Evolutionary conservation across 2,888 invertebrate genomes (phyloP), one percentile per base, ranked within the genome.

Genomic region (Platycheirus rosarum): DNA sequence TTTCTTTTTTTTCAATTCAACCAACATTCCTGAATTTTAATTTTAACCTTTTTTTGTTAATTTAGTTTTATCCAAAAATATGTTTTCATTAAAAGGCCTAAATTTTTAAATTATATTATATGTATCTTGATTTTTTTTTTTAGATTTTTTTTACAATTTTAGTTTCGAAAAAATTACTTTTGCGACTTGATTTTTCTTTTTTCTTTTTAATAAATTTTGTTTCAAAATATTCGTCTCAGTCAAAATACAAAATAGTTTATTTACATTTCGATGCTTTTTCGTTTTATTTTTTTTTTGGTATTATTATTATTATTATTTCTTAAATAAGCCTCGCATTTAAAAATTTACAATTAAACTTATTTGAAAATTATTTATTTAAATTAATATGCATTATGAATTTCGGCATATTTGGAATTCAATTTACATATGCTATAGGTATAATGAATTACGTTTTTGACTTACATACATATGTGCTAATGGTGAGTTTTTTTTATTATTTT

Each of bases 211-310:
- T 57, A 53, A 84, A 79, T 84, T 84, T 84, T 68, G 63, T 74
- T 69, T 74, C 73, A 71, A 66, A 84, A 84, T 68, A 68, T 29
- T 73, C 68, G 68, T 70, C 76, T 85, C 80, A 74, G 76, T 85
- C 84, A 85, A 84, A 85, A 69, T 80, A 75, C 75, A 84, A 84
- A 80, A 75, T 84, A 75, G 80, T 84, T 79, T 75, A 63, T 79
- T 78, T 84, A 85, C 82, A 85, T 85, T 85, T 85, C 84, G 84
- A 85, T 85, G 85, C 85, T 80, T 84, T 75, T 74, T 57, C 44
- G 42, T 74, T 75, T 57, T 60, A 48, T 60, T 63, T 63, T 16
- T 26, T 57, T 55, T 35, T 75, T 57, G 2, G 6, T 23, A 4
- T 23, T 23, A 4, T 23, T 23, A 51, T 40, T 71, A 46, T 44